Conservation (phyloP, 2,888 invertebrate species). For the Cactoblastis cactorum region DNA sequence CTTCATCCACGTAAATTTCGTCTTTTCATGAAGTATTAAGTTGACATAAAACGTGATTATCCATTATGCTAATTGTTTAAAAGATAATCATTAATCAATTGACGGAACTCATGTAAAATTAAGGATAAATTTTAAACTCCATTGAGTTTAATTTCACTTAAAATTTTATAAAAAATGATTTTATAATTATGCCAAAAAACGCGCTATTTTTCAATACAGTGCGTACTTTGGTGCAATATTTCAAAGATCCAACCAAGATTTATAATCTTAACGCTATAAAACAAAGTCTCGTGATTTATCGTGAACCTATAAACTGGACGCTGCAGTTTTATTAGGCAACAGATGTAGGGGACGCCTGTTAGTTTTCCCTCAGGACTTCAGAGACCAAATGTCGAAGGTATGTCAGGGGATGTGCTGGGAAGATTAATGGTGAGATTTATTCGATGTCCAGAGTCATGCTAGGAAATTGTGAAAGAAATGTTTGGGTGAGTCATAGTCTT, state of each 20-base stretch:
- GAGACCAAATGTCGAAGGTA: slow-evolving; percentile 5
- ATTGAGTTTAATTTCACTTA: too few species aligned
- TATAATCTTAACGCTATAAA: slow-evolving; percentile 13
- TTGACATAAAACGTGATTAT: too few species aligned
- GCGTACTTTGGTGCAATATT: slow-evolving; percentile 6
- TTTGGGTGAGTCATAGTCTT: too few species aligned
- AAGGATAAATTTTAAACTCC: too few species aligned
- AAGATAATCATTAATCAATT: too few species aligned
- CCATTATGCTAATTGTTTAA: too few species aligned
- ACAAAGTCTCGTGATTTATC: slow-evolving; percentile 4
- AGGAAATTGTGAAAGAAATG: background rate
- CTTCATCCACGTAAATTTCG: too few species aligned
- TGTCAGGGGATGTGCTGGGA: background rate
- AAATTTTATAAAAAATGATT: too few species aligned
- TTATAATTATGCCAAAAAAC: too few species aligned
- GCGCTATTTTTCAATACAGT: background rate
- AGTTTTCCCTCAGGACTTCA: background rate
- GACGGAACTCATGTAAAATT: too few species aligned
- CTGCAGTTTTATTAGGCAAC: slow-evolving; percentile 6
- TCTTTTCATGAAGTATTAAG: too few species aligned
- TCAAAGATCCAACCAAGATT: slow-evolving; percentile 6
- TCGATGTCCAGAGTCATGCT: background rate
- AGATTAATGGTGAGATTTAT: slow-evolving; percentile 2
- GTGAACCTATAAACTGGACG: slow-evolving; percentile 4
- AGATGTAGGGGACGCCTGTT: slow-evolving; percentile 6